Evolutionary conservation across 2,113 vertebrate species (phyloP).

Genomic region (Naja naja): DNA sequence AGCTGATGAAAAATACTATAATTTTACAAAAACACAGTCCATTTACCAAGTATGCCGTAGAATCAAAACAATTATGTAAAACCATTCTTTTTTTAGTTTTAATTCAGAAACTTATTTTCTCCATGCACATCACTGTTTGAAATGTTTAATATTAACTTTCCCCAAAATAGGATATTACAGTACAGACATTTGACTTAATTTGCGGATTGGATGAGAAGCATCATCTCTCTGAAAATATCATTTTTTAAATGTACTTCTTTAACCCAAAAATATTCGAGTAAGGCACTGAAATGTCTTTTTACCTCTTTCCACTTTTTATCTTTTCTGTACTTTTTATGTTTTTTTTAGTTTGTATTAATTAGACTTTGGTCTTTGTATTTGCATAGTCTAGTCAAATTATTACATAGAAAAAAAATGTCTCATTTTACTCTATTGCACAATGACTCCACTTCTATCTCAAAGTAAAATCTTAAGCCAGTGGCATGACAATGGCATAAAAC

Average conservation of each 20-base stretch:
- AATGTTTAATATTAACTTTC: background rate
- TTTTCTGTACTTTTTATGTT: background rate
- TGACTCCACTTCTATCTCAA: conserved; percentile 25
- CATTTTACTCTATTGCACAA: background rate
- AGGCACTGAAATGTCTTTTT: background rate
- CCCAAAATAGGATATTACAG: background rate
- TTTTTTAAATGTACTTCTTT: background rate
- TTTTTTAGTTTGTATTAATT: background rate
- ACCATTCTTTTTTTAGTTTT: background rate
- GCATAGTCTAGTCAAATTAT: background rate
- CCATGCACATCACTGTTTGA: background rate
- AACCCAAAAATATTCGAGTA: background rate
- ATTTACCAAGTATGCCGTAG: background rate
- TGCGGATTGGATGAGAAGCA: background rate
- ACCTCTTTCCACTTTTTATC: background rate
- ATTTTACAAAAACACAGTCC: background rate
- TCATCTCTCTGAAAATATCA: background rate
- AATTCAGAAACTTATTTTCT: background rate
- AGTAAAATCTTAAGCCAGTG: conserved; percentile 34
- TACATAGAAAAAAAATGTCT: background rate
- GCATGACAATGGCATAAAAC: conserved; percentile 45
- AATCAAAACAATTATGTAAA: background rate
- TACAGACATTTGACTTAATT: background rate
- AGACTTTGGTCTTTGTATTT: background rate
- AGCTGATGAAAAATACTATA: background rate